Percentiles rank a stretch among this genome's conserved stretches.
Conservation (phyloP, 92 coral and sea anemone species). For the Heteractis magnifica region DNA sequence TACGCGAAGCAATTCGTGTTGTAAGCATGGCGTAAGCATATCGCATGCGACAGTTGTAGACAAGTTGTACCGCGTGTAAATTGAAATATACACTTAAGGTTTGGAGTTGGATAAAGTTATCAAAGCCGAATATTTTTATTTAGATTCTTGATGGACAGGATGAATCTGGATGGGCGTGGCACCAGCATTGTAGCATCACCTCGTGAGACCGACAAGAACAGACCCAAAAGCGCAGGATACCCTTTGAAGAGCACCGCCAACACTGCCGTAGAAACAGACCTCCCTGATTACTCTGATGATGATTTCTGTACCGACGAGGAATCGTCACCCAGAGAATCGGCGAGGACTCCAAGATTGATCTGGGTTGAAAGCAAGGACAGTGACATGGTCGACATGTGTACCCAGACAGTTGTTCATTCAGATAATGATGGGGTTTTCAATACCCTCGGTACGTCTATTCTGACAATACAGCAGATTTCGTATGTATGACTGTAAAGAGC, state of each 20-base stretch:
- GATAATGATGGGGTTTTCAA: slow-evolving; percentile 28
- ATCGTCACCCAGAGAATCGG: slow-evolving; percentile 37
- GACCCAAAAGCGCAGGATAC: slow-evolving; percentile 64
- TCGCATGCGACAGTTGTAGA: too few species aligned
- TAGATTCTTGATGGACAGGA: slow-evolving; percentile 70
- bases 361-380: slow-evolving; percentile 60
- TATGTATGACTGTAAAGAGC: too few species aligned
- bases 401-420: slow-evolving; percentile 91
- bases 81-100: too few species aligned
- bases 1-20: too few species aligned
- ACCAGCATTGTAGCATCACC: slow-evolving; percentile 61
- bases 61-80: too few species aligned
- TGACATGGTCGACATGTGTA: slow-evolving; percentile 80
- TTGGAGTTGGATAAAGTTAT: too few species aligned
- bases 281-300: slow-evolving; percentile 52
- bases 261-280: slow-evolving; percentile 51
- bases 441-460: too few species aligned
- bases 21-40: too few species aligned
- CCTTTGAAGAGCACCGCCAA: slow-evolving; percentile 32
- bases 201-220: slow-evolving; percentile 31
- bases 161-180: slow-evolving; percentile 84
- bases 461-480: too few species aligned
- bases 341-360: slow-evolving; percentile 38
- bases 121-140: too few species aligned
- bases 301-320: slow-evolving; percentile 70